Base-by-base conservation (phyloP, 2,797 vertebrate genomes). In the Ctenopoma multispine region DNA sequence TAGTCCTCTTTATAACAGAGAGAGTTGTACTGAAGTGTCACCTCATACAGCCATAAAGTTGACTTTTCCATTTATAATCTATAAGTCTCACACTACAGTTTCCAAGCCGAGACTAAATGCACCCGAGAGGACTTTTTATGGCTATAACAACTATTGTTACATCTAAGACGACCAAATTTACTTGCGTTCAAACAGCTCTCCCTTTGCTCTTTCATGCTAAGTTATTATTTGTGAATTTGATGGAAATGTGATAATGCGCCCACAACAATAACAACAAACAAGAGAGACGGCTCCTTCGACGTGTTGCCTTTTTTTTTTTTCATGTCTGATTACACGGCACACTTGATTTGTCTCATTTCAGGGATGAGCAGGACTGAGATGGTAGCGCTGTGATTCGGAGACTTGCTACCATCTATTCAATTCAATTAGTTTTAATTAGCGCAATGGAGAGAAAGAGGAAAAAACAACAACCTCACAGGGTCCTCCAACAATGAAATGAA, bases 351-450 rank as follows among this genome's bases (percentile, higher is more conserved):
- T 88, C 90, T 90, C 85, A 89, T 90, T 93, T 94, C 89, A 91
- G 80, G 91, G 91, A 89, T 91, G 90, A 93, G 81, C 82, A 75
- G 77, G 79, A 70, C 84, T 44, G 82, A 83, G 84, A 87, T 80
- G 77, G 86, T 69, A 40, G 57, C 68, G 13, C 74, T 64, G 79
- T 50, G 69, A 89, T 85, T 84, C 48, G 12, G 69, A 78, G 74
- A 67, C 79, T 80, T 43, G 34, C 74, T 81, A 83, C 72, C 80
- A 86, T 90, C 90, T 87, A 87, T 92, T 91, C 84, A 87, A 90
- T 93, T 92, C 84, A 88, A 90, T 94, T 93, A 89, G 69, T 85
- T 93, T 91, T 84, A 90, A 93, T 93, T 93, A 90, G 83, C 43
- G 72, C 84, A 85, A 88, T 77, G 81, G 77, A 85, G 79, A 82